Percentiles rank a stretch among this genome's conserved stretches.
phyloP scores from a whole-genome alignment of 2,888 invertebrate genomes.

The Cheilosia vernalis region DNA sequence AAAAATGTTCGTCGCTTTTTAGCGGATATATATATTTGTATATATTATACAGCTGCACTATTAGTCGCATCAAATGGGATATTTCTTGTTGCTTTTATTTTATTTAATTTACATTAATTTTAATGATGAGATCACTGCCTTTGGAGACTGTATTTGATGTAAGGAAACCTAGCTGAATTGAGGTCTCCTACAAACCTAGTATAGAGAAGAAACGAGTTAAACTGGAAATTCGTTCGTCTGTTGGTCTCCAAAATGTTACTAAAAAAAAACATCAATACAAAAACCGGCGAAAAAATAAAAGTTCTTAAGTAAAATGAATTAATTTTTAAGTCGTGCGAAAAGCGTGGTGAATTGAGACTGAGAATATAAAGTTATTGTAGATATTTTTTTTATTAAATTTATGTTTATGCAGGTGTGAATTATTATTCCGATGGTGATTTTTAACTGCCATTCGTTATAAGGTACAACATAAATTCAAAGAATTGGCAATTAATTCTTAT shows the following conservation, averaged over 20 bases:
- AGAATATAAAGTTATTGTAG: conserved; percentile 5
- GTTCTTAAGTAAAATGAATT: conserved; percentile 12
- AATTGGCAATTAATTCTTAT: too few relatives aligned
- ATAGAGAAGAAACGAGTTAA: conserved; percentile 40
- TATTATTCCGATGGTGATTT: too few relatives aligned
- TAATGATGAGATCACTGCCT: conserved; percentile 60
- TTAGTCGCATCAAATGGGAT: background rate
- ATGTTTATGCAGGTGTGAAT: too few relatives aligned
- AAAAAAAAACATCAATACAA: conserved; percentile 1
- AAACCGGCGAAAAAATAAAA: conserved; percentile 27
- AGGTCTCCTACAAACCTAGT: conserved; percentile 1
- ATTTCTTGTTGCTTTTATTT: background rate
- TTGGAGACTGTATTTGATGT: background rate
- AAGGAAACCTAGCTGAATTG: conserved; percentile 26
- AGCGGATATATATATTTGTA: too few relatives aligned
- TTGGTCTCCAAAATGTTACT: conserved; percentile 27
- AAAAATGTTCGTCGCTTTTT: too few relatives aligned
- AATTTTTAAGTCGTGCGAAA: conserved; percentile 5
- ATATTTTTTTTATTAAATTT: too few relatives aligned
- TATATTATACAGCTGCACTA: conserved; percentile 2
- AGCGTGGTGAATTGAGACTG: conserved; percentile 18
- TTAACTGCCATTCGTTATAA: too few relatives aligned
- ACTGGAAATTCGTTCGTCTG: conserved; percentile 35
- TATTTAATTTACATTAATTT: conserved; percentile 48
- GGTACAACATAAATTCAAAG: too few relatives aligned